Conservation (phyloP, 1,140 invertebrate genomes). For the Wasmannia auropunctata region DNA sequence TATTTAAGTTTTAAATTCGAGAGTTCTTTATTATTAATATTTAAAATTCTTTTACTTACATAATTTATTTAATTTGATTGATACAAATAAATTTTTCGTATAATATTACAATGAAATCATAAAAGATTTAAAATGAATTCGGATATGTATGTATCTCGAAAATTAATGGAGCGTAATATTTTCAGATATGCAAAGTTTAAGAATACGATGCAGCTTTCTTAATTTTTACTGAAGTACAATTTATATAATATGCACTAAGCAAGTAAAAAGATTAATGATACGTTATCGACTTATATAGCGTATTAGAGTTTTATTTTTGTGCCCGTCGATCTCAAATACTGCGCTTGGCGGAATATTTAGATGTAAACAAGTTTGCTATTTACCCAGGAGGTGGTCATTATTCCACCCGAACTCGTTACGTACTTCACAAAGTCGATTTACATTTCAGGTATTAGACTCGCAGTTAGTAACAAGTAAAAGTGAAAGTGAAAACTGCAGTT, state of each 20-base stretch:
- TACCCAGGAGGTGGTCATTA: background rate
- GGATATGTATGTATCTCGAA: too few species aligned
- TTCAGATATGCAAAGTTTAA: background rate
- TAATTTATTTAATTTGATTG: background rate
- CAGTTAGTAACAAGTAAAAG: slow-evolving; percentile 63
- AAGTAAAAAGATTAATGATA: slow-evolving; percentile 2
- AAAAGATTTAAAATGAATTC: background rate
- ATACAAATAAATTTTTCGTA: background rate
- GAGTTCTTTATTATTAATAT: too few species aligned
- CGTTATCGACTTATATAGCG: background rate
- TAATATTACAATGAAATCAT: background rate
- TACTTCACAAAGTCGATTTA: slow-evolving; percentile 31
- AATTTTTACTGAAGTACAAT: background rate
- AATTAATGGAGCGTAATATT: background rate
- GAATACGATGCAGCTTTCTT: background rate
- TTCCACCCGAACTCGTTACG: slow-evolving; percentile 10
- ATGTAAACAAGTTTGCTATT: slow-evolving; percentile 9
- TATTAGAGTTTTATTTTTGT: background rate
- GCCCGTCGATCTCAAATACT: background rate
- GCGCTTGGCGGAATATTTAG: background rate
- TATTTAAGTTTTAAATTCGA: too few species aligned
- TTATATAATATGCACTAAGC: background rate
- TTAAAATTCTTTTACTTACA: too few species aligned
- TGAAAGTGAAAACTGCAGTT: slow-evolving; percentile 62
- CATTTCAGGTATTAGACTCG: slow-evolving; percentile 38